Conservation (phyloP, 1,140 invertebrate species). For the Epicauta chinensis region DNA sequence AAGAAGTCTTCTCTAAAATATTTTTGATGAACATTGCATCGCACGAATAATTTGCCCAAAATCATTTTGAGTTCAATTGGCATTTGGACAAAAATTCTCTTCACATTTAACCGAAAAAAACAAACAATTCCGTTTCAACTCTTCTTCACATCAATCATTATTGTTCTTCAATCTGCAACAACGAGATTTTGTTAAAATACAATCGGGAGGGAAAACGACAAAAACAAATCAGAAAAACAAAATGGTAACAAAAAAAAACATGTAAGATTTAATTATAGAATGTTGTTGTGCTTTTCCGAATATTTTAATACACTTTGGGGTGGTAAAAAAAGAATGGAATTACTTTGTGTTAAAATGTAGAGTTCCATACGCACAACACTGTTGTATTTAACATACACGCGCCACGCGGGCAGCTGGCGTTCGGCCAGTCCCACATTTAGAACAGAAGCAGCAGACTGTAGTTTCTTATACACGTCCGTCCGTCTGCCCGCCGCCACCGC, state of each 20-base stretch:
- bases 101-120: not conserved
- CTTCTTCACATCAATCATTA: not conserved
- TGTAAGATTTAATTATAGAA: not conserved
- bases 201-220: too few relatives aligned
- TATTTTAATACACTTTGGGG: not conserved
- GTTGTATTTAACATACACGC: conserved; percentile 17
- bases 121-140: too few relatives aligned
- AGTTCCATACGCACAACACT: not conserved
- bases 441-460: conserved; percentile 29
- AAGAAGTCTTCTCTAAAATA: conserved; percentile 5
- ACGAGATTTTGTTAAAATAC: too few relatives aligned
- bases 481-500: conserved; percentile 13
- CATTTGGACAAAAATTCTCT: not conserved
- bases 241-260: not conserved
- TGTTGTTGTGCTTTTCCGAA: conserved; percentile 1
- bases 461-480: not conserved
- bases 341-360: not conserved
- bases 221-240: not conserved
- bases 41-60: conserved; percentile 14
- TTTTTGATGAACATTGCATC: conserved; percentile 21
- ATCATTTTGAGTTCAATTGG: conserved; percentile 18
- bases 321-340: not conserved
- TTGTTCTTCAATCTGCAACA: not conserved
- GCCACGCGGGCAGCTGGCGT: conserved; percentile 25
- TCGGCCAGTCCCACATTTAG: conserved; percentile 27